A percentile compares a stretch with the other conserved stretches of the same genome.
phyloP scores from a whole-genome alignment of 1,140 invertebrate species.

The Drosophila subobscura region DNA sequence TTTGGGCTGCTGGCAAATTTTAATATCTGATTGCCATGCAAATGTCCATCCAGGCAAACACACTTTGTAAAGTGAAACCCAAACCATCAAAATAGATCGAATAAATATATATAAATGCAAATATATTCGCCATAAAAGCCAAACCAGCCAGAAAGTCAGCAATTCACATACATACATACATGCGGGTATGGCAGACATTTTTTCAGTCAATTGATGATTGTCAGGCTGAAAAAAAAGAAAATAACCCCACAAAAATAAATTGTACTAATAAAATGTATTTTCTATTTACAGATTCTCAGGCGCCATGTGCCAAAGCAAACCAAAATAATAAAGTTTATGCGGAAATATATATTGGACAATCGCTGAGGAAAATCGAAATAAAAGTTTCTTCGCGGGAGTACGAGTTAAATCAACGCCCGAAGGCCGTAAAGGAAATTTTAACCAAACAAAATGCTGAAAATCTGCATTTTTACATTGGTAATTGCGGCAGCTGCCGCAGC shows the following conservation, averaged over 20 bases:
- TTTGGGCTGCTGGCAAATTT: slow-evolving; percentile 16
- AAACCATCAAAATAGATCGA: slow-evolving; percentile 14
- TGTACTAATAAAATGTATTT: slow-evolving; percentile 26
- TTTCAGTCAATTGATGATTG: slow-evolving; percentile 14
- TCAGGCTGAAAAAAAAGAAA: neutral
- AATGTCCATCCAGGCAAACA: slow-evolving; percentile 23
- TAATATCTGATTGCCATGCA: no score
- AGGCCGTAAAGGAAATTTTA: slow-evolving; percentile 6
- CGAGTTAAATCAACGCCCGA: slow-evolving; percentile 3
- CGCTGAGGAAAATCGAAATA: slow-evolving; percentile 12
- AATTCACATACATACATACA: slow-evolving; percentile 33
- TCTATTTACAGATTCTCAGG: slow-evolving; percentile 26
- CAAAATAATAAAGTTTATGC: slow-evolving; percentile 20
- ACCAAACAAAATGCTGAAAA: slow-evolving; percentile 67
- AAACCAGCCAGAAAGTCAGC: slow-evolving; percentile 33
- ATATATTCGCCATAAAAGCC: slow-evolving; percentile 38
- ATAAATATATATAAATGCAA: slow-evolving; percentile 40
- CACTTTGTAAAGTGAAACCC: slow-evolving; percentile 29
- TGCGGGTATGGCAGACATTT: slow-evolving; percentile 3
- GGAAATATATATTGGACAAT: slow-evolving; percentile 7
- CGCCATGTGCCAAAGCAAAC: slow-evolving; percentile 39
- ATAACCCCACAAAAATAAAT: slow-evolving; percentile 5
- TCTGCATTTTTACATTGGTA: slow-evolving; percentile 76
- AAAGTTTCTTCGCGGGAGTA: neutral
- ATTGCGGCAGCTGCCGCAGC: slow-evolving; percentile 51